Evolutionary conservation across 2,888 invertebrate genomes (phyloP).

Genomic region (Pteria penguin): DNA sequence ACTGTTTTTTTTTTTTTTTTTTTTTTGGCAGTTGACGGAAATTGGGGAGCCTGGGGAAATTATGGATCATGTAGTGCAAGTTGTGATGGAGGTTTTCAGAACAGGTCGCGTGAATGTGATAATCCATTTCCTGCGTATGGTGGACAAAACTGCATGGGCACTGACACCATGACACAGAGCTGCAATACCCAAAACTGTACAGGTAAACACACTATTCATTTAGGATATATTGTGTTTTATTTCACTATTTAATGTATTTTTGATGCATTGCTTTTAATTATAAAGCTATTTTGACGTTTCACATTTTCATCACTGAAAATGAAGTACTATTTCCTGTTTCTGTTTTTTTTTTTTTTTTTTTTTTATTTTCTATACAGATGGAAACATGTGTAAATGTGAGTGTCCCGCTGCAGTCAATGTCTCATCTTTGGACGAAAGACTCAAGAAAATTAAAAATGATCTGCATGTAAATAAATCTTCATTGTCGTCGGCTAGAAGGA

Average conservation of each 20-base stretch:
- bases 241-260: too few species aligned
- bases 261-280: too few species aligned
- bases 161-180: background rate
- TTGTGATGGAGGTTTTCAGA: conserved; percentile 14
- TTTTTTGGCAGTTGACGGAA: conserved; percentile 9
- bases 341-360: too few species aligned
- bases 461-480: background rate
- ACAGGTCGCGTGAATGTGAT: background rate
- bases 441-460: background rate
- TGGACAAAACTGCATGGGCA: conserved; percentile 1
- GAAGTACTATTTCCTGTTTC: too few species aligned
- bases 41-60: conserved; percentile 1
- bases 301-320: too few species aligned
- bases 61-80: background rate
- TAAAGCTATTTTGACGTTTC: too few species aligned
- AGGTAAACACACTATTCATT: too few species aligned
- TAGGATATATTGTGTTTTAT: too few species aligned
- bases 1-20: background rate
- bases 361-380: too few species aligned
- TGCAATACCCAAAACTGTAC: conserved; percentile 8
- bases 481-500: background rate
- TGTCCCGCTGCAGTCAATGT: background rate
- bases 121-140: conserved; percentile 3
- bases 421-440: background rate
- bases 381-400: too few species aligned